Evolutionary conservation across 35 echinoderm and acorn worm species (phyloP).

Genomic region (Eucidaris tribuloides): DNA sequence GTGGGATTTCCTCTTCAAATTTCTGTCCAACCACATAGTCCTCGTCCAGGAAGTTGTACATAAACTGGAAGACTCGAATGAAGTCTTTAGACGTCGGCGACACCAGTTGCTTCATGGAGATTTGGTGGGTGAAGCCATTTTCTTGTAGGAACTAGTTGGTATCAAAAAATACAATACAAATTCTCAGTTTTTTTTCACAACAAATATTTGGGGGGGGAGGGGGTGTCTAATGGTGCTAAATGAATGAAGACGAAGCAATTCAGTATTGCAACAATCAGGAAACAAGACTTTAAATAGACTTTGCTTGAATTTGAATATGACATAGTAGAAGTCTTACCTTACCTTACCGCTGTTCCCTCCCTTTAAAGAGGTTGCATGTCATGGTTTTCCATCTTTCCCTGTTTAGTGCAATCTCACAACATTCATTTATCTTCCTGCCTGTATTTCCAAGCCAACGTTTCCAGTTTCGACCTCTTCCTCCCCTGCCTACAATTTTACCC

Average conservation of each 20-base stretch:
- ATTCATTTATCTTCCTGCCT: background rate
- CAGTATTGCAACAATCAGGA: background rate
- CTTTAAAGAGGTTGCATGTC: background rate
- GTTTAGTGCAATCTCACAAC: background rate
- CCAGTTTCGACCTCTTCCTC: no score
- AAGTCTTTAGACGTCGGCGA: slow-evolving; percentile 96
- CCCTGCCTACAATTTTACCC: no score
- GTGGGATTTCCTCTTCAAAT: slow-evolving; percentile 84
- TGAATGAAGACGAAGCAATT: background rate
- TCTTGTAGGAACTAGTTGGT: slow-evolving; percentile 91
- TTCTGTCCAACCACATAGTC: slow-evolving; percentile 57
- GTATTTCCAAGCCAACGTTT: no score
- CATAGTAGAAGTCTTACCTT: background rate
- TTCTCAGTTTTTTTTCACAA: background rate
- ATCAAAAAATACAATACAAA: slow-evolving; percentile 19
- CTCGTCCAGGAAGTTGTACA: slow-evolving; percentile 67
- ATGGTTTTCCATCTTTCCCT: background rate
- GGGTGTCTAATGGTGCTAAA: background rate
- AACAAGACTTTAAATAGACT: background rate
- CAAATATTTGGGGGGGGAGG: background rate
- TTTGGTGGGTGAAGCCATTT: slow-evolving; percentile 54
- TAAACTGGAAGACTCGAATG: slow-evolving; percentile 80
- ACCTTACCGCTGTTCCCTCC: background rate
- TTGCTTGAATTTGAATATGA: background rate
- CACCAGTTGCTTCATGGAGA: slow-evolving; percentile 61